These are phyloP conservation scores for Erebia aethiops DNA, from an alignment of 2,888 invertebrate genomes.

Conservation along the genomic window DNA sequence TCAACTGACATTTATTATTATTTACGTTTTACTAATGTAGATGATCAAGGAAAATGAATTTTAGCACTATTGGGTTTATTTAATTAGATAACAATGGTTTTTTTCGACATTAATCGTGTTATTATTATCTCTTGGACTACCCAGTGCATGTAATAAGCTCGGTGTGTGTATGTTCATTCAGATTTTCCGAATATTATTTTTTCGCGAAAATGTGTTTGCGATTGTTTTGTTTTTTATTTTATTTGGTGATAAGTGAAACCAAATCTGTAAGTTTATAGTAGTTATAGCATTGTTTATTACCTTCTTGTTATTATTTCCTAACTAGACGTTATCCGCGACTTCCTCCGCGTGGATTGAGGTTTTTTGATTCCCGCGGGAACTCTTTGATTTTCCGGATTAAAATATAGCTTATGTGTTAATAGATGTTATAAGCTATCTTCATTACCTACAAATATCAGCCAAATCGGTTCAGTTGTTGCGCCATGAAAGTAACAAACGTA, in stretches of 20 bases:
- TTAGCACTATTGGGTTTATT: background rate
- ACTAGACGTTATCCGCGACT: too few species aligned
- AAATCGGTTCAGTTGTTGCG: too few species aligned
- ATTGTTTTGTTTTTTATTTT: constrained; percentile 50
- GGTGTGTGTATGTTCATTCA: background rate
- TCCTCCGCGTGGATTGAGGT: too few species aligned
- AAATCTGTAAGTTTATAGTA: constrained; percentile 51
- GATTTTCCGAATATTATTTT: background rate
- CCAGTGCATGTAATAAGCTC: background rate
- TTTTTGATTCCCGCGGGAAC: too few species aligned
- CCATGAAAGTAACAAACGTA: too few species aligned
- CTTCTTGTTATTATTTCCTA: background rate
- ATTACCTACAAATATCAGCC: too few species aligned
- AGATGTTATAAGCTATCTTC: too few species aligned
- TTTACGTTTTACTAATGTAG: too few species aligned
- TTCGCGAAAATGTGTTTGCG: constrained; percentile 53
- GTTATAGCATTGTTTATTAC: background rate
- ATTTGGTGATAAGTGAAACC: constrained; percentile 47
- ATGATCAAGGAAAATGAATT: background rate
- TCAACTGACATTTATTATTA: too few species aligned
- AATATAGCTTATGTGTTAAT: too few species aligned
- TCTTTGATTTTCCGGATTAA: too few species aligned
- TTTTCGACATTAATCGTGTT: background rate
- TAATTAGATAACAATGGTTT: constrained; percentile 1
- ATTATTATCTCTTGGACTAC: background rate